Base-by-base conservation (phyloP, 2,888 invertebrate species). In the Dryocosmus kuriphilus region DNA sequence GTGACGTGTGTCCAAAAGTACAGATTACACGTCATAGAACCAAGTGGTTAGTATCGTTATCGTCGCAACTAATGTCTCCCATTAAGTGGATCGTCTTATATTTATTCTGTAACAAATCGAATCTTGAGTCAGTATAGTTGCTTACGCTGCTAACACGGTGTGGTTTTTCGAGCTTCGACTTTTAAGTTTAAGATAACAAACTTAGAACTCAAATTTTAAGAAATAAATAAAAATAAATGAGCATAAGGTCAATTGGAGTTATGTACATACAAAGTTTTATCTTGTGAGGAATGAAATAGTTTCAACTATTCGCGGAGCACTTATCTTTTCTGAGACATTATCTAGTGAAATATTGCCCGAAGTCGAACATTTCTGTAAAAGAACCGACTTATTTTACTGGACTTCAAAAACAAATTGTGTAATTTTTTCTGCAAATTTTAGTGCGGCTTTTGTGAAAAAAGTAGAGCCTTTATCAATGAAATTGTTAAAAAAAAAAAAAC, bases 1-100 rank as follows among this genome's bases (percentile, higher is more conserved):
- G n/a, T n/a, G 41, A 16, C 16, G 27, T 67, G 30, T 71, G 19
- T 32, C n/a, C 22, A 71, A 71, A 71, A 71, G 30, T 71, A 71
- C 71, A 71, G 30, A 51, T 71, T 71, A 71, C 71, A 71, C 71
- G 71, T 51, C 71, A 71, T 9, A 30, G 46, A 46, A 46, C n/a
- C 30, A n/a, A 71, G 30, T 51, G 46, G 16, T 71, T 51, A 46
- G 51, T 46, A 27, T 71, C 51, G 71, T 71, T 71, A 71, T 71
- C 71, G 51, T 32, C 30, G 71, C 22, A n/a, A 27, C 46, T 19
- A 46, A 67, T 30, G 30, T 51, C 51, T 51, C 30, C 24, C 60
- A 5, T 27, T 27, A 60, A 60, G 16, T 9, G 22, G 55, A 55
- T 55, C 55, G 55, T 60, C 27, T 16, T 6, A 27, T 60, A 27